Base-by-base conservation (phyloP, 2,888 invertebrate species). In the Dinocampus coccinellae region DNA sequence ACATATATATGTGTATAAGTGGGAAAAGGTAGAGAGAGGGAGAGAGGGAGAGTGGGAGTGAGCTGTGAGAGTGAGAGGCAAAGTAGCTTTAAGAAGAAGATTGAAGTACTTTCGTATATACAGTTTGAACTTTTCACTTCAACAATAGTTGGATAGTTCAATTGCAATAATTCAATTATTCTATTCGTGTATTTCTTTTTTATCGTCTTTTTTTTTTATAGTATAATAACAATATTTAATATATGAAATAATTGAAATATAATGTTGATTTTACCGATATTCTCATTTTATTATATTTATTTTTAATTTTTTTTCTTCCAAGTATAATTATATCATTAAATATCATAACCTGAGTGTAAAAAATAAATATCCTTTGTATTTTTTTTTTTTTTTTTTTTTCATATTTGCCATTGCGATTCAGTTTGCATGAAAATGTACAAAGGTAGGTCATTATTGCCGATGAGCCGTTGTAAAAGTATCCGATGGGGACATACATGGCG, bases 61-160 rank as follows among this genome's bases (percentile, higher is more conserved):
- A 0, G 3, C 39, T 58, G 7, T 7, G 29, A 29, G 29, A 29
- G 13, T 24, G 11, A 11, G 26, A 24, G 55, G 0, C 0, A 53
- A 58, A 70, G 65, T 34, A 58, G 64, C 47, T 70, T 70, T n/a
- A 70, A 65, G 52, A 60, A 65, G 53, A 57, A 69, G 74, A 77
- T 76, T 71, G 74, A 76, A 76, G 77, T 75, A 67, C 64, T 36
- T 29, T 16, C 16, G 6, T 47, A 16, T 47, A 47, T 47, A 47
- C 7, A 47, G 47, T 16, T 47, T 2, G 7, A 63, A 24, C 70
- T 47, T 20, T 61, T 52, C 24, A 47, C 52, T 24, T 29, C 58
- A n/a, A 34, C 64, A 65, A 60, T 47, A 1, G 47, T 47, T 47
- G 9, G 20, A 47, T 47, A 16, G 20, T 4, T 47, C 16, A 47